Base-by-base conservation (phyloP, 2,888 invertebrate genomes). In the Linhomoeus sp. region DNA sequence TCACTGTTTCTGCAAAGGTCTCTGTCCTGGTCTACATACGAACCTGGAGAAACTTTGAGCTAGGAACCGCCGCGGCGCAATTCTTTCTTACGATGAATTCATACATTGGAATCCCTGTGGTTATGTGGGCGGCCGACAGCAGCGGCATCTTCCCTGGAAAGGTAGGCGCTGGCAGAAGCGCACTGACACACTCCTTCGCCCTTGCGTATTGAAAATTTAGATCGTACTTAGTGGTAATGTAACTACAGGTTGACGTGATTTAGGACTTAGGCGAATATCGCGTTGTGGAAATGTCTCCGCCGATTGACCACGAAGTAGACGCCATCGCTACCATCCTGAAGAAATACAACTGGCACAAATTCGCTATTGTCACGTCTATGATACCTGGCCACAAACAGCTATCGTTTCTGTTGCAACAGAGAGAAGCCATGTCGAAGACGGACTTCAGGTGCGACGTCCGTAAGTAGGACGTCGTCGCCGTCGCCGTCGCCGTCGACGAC, bases 41-140 rank as follows among this genome's bases (percentile, higher is more conserved):
- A n/a, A n/a, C n/a, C n/a, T n/a, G n/a, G n/a, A n/a, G n/a, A n/a
- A n/a, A n/a, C 2, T 62, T 53, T 41, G 61, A 57, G 24, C 54
- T 55, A 22, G 50, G 54, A 1, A 59, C 61, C 0, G 51, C 58
- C 5, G 57, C 58, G 1, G 56, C 56, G 19, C 58, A 59, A 35
- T 52, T 46, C 44, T 42, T 50, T 25, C 20, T 52, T 17, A 52
- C 54, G 38, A 49, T 58, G 51, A 53, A 55, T 7, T 50, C 53
- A 14, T 55, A 52, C 23, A 56, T 56, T 2, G 88, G 87, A 55
- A 86, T 90, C 64, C 90, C 90, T 58, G 87, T 90, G 45, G 85
- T 90, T 58, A 85, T 86, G 12, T 92, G 90, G 90, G 90, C 90
- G 69, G 87, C 88, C 12, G 90, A 92, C 68, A 90, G 90, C 69